A percentile compares a stretch with the other conserved stretches of the same genome.
Evolutionary conservation across 2,113 vertebrate species (phyloP).

Genomic region (Atractosteus spatula): DNA sequence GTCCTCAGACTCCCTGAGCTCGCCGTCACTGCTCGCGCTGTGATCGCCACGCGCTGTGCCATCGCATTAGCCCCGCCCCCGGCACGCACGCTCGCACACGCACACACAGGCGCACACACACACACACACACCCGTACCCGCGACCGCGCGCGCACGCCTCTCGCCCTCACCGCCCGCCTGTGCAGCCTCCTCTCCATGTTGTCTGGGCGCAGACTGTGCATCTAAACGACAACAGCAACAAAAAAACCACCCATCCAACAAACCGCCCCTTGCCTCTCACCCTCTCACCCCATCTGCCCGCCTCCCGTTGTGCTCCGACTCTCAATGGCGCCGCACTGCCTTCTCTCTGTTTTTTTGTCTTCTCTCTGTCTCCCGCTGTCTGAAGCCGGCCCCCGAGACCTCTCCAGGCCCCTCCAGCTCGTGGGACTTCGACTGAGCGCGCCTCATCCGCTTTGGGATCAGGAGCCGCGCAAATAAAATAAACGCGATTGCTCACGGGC

Average conservation of each 20-base stretch:
- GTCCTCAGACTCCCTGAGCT: constrained; percentile 91
- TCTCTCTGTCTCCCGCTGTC: constrained; percentile 59
- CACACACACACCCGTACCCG: constrained; percentile 31
- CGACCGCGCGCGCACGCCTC: constrained; percentile 43
- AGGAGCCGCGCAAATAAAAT: no score
- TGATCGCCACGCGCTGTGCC: constrained; percentile 58
- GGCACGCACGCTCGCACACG: constrained; percentile 8
- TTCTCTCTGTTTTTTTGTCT: constrained; percentile 60
- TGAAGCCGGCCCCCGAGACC: constrained; percentile 71
- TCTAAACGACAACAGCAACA: constrained; percentile 49
- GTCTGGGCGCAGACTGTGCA: constrained; percentile 57
- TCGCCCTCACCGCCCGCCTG: neutral
- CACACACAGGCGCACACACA: constrained; percentile 26
- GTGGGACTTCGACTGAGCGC: constrained; percentile 73
- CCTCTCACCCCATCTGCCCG: constrained; percentile 21
- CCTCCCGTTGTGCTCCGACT: constrained; percentile 43
- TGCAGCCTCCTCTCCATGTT: constrained; percentile 16
- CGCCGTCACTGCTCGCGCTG: constrained; percentile 91
- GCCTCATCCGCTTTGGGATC: constrained; percentile 32
- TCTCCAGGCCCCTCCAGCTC: constrained; percentile 65
- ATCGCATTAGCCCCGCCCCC: neutral
- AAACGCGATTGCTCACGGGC: constrained; percentile 2
- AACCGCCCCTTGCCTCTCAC: constrained; percentile 30
- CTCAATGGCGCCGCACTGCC: constrained; percentile 59
- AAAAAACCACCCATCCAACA: constrained; percentile 27